These are phyloP conservation scores for Ectropis crepuscularia DNA, from an alignment of 2,888 invertebrate genomes.

Conservation along the genomic window DNA sequence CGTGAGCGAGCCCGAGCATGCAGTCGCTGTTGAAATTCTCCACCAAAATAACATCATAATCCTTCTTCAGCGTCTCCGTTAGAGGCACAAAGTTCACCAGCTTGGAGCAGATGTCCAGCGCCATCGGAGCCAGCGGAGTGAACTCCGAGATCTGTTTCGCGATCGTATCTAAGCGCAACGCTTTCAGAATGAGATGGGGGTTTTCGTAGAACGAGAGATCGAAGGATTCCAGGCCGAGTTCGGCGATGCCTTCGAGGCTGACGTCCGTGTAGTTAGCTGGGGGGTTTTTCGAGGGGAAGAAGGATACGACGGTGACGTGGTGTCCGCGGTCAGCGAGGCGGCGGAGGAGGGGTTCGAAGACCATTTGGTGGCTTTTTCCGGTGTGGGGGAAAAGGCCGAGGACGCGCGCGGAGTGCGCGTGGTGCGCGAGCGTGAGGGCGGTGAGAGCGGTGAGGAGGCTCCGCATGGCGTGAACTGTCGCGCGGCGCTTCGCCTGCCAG, in stretches of 20 bases:
- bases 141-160: constrained; percentile 59
- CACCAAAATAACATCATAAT: constrained; percentile 86
- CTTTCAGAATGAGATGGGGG: constrained; percentile 48
- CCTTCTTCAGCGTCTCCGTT: constrained; percentile 62
- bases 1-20: constrained; percentile 84
- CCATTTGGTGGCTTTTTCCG: constrained; percentile 86
- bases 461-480: constrained; percentile 60
- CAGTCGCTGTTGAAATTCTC: constrained; percentile 88
- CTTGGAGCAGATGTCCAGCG: constrained; percentile 66
- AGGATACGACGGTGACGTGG: constrained; percentile 85
- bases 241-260: constrained; percentile 72
- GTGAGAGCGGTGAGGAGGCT: constrained; percentile 48
- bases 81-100: constrained; percentile 68
- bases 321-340: constrained; percentile 85
- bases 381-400: constrained; percentile 85
- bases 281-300: constrained; percentile 81
- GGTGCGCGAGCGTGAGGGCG: constrained; percentile 50
- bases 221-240: constrained; percentile 63
- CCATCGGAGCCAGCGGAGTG: constrained; percentile 60
- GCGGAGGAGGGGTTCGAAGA: constrained; percentile 83
- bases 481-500: constrained; percentile 41
- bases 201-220: constrained; percentile 62
- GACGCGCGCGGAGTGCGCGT: constrained; percentile 73
- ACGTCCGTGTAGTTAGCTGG: constrained; percentile 74
- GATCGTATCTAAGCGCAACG: constrained; percentile 59